These are phyloP conservation scores for Temnothorax unifasciatus DNA, from an alignment of 2,888 invertebrate genomes.

Conservation along the genomic window DNA sequence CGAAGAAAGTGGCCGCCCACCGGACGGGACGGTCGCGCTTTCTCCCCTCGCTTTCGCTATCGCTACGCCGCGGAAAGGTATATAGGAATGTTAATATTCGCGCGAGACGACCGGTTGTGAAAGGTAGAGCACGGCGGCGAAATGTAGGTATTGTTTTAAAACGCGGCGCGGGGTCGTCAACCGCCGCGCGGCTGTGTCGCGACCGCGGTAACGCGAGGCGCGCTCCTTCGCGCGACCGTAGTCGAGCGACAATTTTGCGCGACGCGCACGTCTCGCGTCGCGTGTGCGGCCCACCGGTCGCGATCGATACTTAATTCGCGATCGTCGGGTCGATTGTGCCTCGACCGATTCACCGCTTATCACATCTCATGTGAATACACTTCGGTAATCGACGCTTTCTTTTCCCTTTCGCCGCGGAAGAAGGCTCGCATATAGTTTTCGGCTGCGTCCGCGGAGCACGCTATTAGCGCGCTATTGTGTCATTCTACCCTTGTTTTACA, in stretches of 20 bases:
- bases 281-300: neutral
- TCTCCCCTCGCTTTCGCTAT: conserved; percentile 75
- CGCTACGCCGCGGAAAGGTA: conserved; percentile 48
- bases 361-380: neutral
- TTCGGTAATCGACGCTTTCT: neutral
- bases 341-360: neutral
- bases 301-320: conserved; percentile 5
- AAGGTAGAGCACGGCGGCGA: conserved; percentile 31
- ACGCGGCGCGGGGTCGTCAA: neutral
- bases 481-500: no score
- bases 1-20: conserved; percentile 52
- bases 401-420: neutral
- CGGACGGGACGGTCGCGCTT: conserved; percentile 66
- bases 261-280: neutral
- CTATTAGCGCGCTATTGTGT: no score
- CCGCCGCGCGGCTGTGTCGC: neutral
- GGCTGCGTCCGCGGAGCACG: no score
- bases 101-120: conserved; percentile 31
- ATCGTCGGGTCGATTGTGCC: neutral
- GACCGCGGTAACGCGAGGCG: neutral
- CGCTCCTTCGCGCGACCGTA: neutral
- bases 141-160: conserved; percentile 39
- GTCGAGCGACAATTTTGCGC: neutral
- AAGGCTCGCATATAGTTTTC: no score
- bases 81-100: conserved; percentile 31